Evolutionary conservation across 2,113 vertebrate species (phyloP).

Genomic region (Dendrocopos noguchii): DNA sequence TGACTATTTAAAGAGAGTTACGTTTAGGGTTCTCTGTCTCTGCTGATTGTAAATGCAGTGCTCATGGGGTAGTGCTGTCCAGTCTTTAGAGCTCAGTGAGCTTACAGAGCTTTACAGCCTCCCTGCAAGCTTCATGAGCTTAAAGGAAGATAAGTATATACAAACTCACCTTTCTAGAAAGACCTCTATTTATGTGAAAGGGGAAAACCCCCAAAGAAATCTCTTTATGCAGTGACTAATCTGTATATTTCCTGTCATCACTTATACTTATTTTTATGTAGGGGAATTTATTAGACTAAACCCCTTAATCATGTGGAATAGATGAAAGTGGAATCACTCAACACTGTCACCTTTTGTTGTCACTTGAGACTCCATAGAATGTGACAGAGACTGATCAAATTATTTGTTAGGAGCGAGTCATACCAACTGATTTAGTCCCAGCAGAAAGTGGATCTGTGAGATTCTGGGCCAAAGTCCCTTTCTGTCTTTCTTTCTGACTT

Average conservation of each 20-base stretch:
- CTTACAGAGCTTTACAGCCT: constrained; percentile 70
- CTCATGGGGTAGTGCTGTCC: constrained; percentile 48
- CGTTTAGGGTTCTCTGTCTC: constrained; percentile 61
- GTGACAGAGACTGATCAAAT: neutral
- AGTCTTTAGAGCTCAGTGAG: constrained; percentile 68
- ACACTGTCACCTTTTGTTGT: constrained; percentile 37
- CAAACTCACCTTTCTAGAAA: constrained; percentile 58
- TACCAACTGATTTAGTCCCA: neutral
- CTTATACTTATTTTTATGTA: constrained; percentile 57
- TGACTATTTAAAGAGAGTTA: constrained; percentile 67
- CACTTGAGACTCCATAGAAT: neutral
- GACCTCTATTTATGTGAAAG: constrained; percentile 51
- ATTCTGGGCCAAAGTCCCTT: neutral
- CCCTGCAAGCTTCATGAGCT: constrained; percentile 66
- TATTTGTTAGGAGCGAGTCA: neutral
- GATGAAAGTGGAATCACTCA: constrained; percentile 55
- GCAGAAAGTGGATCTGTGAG: neutral
- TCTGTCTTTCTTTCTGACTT: neutral
- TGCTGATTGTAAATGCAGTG: constrained; percentile 55
- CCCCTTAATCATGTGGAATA: constrained; percentile 22
- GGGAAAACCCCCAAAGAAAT: constrained; percentile 31
- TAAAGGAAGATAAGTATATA: constrained; percentile 71
- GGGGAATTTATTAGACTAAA: constrained; percentile 44
- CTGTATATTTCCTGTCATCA: constrained; percentile 45
- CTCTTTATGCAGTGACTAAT: constrained; percentile 46